Evolutionary conservation across 1,140 invertebrate species (phyloP), one percentile per base, ranked within the genome.

Genomic region (Ruditapes philippinarum): DNA sequence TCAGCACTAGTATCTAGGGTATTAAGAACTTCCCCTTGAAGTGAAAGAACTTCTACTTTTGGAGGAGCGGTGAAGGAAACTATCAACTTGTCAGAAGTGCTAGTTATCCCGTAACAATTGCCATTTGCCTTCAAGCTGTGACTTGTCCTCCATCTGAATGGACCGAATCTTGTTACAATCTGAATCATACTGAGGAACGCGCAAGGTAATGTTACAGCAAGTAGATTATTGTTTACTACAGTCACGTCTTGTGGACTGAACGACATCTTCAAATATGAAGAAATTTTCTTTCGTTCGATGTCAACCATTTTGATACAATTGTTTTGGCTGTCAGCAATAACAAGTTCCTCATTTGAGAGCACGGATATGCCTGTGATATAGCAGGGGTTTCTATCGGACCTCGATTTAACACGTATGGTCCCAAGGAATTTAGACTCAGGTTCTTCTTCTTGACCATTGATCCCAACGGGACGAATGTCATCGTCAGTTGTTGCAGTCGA

Each of bases 161-260:
- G 57, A 62, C 57, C 57, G 14, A 62, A 62, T 62, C n/a, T 62
- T 4, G 57, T 28, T 28, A 62, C n/a, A 3, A 62, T n/a, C 57
- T 62, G 57, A 62, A 62, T 62, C 57, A 62, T 62, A 62, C 25
- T 62, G 57, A 62, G 57, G 28, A 62, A 62, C 11, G 57, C 57
- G 25, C 57, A 62, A 5, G 57, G 57, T 11, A 62, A n/a, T 9
- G 57, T 62, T n/a, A 62, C 57, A 62, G 57, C 57, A 9, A 62
- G 4, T 28, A 9, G 22, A 28, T 62, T 62, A 11, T 62, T 62
- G 57, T 62, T 62, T 28, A 62, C 14, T 3, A 62, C 57, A 4
- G 57, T 62, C 25, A 62, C 25, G 28, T 62, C 57, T 62, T 62
- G 22, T 62, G 57, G 57, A 28, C 57, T 62, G 22, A 62, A 62